Evolutionary conservation across 2,113 vertebrate species (phyloP).

Genomic region (Corynorhinus townsendii): DNA sequence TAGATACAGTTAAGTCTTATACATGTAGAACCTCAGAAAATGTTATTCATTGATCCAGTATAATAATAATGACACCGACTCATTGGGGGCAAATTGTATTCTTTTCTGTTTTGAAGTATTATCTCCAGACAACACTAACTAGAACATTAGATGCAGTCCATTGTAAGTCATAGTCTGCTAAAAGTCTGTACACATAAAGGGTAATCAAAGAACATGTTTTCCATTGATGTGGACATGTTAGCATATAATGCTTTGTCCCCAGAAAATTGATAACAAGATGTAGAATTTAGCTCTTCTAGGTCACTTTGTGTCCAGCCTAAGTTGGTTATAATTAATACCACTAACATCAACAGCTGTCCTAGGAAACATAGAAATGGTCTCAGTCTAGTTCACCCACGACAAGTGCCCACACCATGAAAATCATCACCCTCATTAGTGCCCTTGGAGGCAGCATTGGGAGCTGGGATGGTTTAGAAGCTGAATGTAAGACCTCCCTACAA

Average conservation of each 20-base stretch:
- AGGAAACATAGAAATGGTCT: conserved; percentile 45
- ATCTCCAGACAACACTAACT: background rate
- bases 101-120: conserved; percentile 1
- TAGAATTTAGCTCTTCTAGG: conserved; percentile 17
- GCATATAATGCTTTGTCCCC: conserved; percentile 51
- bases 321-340: conserved; percentile 27
- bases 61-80: background rate
- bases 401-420: background rate
- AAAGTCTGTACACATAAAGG: conserved; percentile 52
- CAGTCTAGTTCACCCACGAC: conserved; percentile 6
- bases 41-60: background rate
- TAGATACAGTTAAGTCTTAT: background rate
- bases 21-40: background rate
- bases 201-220: conserved; percentile 69
- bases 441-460: background rate
- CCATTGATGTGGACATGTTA: conserved; percentile 61
- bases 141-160: background rate
- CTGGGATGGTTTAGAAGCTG: background rate
- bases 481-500: background rate
- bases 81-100: background rate
- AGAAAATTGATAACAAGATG: conserved; percentile 40
- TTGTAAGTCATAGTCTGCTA: conserved; percentile 54
- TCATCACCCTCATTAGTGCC: background rate
- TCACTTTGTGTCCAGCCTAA: conserved; percentile 54
- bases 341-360: conserved; percentile 45